A percentile compares a stretch with the other conserved stretches of the same genome.
phyloP scores from a whole-genome alignment of 2,888 invertebrate species.

The Orchesellides sinensis region DNA sequence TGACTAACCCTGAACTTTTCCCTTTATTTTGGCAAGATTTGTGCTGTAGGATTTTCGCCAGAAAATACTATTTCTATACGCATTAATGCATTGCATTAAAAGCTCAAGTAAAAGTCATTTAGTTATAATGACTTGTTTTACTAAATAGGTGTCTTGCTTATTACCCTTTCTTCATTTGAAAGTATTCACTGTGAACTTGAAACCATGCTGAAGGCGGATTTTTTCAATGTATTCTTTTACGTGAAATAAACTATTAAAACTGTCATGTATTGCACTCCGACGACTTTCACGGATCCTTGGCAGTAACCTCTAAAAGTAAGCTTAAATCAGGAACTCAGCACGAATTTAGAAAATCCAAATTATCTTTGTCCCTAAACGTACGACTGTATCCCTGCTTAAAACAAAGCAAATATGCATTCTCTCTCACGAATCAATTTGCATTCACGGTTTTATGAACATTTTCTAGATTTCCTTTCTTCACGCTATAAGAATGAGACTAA shows the following conservation, averaged over 20 bases:
- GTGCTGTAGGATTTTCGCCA: neutral
- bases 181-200: neutral
- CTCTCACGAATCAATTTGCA: neutral
- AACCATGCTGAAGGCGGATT: no score
- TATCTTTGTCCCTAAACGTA: neutral
- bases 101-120: no score
- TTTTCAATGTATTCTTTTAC: no score
- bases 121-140: neutral
- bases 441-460: neutral
- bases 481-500: no score
- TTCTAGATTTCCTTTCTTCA: neutral
- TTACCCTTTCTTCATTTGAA: neutral
- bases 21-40: slow-evolving; percentile 33
- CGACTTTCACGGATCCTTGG: slow-evolving; percentile 61
- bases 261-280: no score
- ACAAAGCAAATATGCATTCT: no score
- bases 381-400: no score
- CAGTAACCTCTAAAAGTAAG: slow-evolving; percentile 53
- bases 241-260: no score
- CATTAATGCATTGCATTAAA: no score
- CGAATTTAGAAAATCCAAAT: neutral
- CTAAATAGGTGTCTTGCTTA: neutral
- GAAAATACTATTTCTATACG: neutral
- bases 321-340: neutral
- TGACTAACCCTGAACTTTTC: slow-evolving; percentile 49